phyloP scores from a whole-genome alignment of 2,113 vertebrate genomes.

The Galemys pyrenaicus region DNA sequence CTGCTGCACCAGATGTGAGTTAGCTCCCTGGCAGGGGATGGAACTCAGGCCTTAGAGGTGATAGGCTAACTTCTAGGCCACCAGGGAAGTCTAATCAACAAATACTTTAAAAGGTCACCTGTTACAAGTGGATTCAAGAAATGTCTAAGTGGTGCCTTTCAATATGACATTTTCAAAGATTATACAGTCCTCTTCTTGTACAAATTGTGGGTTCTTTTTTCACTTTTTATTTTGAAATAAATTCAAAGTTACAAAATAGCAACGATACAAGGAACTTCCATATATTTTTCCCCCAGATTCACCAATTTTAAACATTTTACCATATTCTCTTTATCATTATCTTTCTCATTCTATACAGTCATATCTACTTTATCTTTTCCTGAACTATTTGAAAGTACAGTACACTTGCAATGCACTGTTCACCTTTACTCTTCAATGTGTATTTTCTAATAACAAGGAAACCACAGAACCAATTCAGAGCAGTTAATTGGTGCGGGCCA shows the following conservation, averaged over 20 bases:
- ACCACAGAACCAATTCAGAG: background rate
- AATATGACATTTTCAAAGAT: background rate
- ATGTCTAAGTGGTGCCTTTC: background rate
- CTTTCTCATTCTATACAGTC: background rate
- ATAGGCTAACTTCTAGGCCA: too few relatives aligned
- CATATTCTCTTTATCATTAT: background rate
- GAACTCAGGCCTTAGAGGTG: too few relatives aligned
- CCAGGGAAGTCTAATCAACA: too few relatives aligned
- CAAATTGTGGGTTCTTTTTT: background rate
- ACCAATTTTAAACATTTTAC: conserved; percentile 12
- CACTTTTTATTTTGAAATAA: conserved; percentile 7
- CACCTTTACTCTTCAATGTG: background rate
- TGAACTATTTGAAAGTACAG: conserved; percentile 25
- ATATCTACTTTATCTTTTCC: conserved; percentile 13
- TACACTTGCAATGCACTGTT: background rate
- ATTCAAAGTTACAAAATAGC: background rate
- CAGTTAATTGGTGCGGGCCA: too few relatives aligned
- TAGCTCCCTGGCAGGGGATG: too few relatives aligned
- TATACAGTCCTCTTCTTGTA: background rate
- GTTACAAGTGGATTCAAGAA: conserved; percentile 28
- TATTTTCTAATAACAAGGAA: conserved; percentile 43
- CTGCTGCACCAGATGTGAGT: too few relatives aligned
- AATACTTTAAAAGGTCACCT: background rate
- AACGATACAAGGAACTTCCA: background rate
- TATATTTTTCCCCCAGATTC: background rate